Evolutionary conservation across 2,797 vertebrate genomes (phyloP).

Genomic region (Gallinago stenura): DNA sequence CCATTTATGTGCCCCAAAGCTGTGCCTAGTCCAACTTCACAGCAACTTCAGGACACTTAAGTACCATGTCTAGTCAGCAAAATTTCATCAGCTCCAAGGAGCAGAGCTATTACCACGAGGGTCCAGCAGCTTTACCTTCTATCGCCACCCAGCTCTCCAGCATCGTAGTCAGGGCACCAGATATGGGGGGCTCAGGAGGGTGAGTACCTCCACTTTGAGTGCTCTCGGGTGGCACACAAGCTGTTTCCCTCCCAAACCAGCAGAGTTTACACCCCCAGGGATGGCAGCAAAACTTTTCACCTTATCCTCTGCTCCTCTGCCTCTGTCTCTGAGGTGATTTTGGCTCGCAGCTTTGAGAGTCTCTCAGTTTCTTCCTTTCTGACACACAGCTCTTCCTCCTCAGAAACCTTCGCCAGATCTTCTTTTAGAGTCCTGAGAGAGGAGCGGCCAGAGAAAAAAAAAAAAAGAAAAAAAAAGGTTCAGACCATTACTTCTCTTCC

Average conservation of each 20-base stretch:
- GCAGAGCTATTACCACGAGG: background rate
- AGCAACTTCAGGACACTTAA: background rate
- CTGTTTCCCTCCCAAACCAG: background rate
- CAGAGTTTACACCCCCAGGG: fast-evolving
- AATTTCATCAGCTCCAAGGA: background rate
- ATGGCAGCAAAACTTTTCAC: slow-evolving; percentile 59
- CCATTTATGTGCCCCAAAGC: background rate
- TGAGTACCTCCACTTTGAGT: fast-evolving
- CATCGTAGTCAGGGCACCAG: background rate
- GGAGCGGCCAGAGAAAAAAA: background rate
- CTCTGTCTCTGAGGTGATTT: slow-evolving; percentile 56
- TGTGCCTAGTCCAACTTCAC: background rate
- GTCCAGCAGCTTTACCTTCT: background rate
- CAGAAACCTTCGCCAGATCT: slow-evolving; percentile 67
- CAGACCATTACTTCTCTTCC: background rate
- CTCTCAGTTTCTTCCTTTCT: slow-evolving; percentile 67
- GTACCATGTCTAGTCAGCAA: fast-evolving
- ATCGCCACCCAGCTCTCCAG: fast-evolving
- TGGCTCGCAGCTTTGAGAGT: slow-evolving; percentile 74
- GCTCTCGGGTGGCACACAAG: background rate
- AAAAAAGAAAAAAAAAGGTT: background rate
- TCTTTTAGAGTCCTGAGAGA: slow-evolving; percentile 76
- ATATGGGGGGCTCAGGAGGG: fast-evolving
- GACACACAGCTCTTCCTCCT: slow-evolving; percentile 80
- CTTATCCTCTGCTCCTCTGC: slow-evolving; percentile 79